These are phyloP conservation scores for Strix occidentalis DNA, from an alignment of 2,797 vertebrate genomes.

Conservation along the genomic window DNA sequence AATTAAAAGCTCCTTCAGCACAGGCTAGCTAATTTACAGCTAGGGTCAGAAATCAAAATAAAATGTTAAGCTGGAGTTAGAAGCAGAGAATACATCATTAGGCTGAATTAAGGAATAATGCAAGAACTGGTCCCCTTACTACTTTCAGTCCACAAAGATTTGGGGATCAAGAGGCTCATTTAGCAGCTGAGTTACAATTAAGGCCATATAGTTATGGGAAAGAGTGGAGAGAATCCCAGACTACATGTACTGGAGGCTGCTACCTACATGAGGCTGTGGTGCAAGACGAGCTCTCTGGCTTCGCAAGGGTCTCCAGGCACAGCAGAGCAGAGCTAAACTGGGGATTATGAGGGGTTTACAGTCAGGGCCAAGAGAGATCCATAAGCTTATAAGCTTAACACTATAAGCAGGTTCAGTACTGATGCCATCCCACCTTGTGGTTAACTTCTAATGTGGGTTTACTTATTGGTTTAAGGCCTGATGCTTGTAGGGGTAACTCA, in stretches of 20 bases:
- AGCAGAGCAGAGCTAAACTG: not conserved
- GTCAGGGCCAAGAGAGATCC: not conserved
- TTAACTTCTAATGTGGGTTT: not conserved
- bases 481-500: not conserved
- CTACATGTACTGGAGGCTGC: not conserved
- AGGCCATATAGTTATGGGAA: not conserved
- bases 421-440: not conserved
- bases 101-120: not conserved
- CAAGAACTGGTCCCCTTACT: not conserved
- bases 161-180: not conserved
- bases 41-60: not conserved
- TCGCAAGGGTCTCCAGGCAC: not conserved
- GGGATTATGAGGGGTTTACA: not conserved
- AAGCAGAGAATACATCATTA: not conserved
- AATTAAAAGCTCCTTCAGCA: not conserved
- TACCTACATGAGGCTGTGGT: not conserved
- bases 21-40: not conserved
- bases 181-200: not conserved
- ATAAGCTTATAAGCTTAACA: not conserved
- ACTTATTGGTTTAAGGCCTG: not conserved
- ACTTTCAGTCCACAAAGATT: not conserved
- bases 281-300: not conserved
- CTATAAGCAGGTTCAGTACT: accelerated
- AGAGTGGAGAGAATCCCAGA: not conserved
- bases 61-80: not conserved